phyloP scores from a whole-genome alignment of 2,888 invertebrate genomes.

The Sesia bembeciformis region DNA sequence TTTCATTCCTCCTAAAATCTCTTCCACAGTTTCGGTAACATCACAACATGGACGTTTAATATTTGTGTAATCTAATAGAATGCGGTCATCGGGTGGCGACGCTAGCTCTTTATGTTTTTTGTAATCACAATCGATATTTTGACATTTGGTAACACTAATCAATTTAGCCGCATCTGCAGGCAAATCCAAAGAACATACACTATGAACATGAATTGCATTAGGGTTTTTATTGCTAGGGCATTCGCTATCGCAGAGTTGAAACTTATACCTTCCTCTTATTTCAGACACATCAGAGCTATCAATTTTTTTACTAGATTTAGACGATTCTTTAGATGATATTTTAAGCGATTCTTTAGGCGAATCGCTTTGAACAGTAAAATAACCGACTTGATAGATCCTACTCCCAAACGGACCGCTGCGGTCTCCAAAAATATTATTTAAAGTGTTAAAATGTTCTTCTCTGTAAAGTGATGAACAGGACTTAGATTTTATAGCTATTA shows the following conservation, averaged over 20 bases:
- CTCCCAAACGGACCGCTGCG: conserved; percentile 23
- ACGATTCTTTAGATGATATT: conserved; percentile 9
- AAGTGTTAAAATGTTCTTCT: conserved; percentile 22
- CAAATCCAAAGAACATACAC: conserved; percentile 28
- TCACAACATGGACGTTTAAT: conserved; percentile 29
- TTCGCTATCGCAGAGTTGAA: conserved; percentile 24
- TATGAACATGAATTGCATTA: conserved; percentile 16
- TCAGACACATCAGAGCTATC: conserved; percentile 14
- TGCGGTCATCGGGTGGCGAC: conserved; percentile 28
- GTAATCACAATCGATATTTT: conserved; percentile 27
- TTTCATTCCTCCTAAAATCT: conserved; percentile 33
- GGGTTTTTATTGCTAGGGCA: conserved; percentile 18
- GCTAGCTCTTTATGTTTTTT: conserved; percentile 25
- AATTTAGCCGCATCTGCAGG: conserved; percentile 22
- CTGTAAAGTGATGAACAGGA: conserved; percentile 28
- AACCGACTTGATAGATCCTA: conserved; percentile 44
- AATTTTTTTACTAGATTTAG: conserved; percentile 2
- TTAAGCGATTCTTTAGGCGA: conserved; percentile 8
- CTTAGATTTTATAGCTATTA: conserved; percentile 23
- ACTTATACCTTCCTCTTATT: conserved; percentile 16
- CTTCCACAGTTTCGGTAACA: conserved; percentile 28
- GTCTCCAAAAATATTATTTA: conserved; percentile 43
- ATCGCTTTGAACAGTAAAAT: conserved; percentile 39
- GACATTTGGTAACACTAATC: conserved; percentile 35
- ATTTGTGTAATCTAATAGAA: conserved; percentile 31